Percentiles rank a stretch among this genome's conserved stretches.
These are phyloP conservation scores for Hanleya hanleyi DNA, from an alignment of 2,888 invertebrate species.

Conservation along the genomic window DNA sequence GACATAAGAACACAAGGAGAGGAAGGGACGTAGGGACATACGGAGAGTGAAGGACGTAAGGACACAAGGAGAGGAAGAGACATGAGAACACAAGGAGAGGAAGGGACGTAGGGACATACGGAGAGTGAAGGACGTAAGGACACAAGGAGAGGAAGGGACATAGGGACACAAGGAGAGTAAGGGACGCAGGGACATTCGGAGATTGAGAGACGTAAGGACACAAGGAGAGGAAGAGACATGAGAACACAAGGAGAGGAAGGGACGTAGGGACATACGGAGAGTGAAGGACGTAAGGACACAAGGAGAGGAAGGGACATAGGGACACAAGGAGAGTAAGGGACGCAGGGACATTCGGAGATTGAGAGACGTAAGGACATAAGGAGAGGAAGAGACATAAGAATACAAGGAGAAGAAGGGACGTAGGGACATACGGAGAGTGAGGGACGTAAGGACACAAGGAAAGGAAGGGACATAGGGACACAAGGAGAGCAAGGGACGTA, in stretches of 20 bases:
- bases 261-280: neutral
- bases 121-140: no score
- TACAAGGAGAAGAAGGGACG: neutral
- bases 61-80: neutral
- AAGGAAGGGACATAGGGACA: neutral
- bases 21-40: neutral
- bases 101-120: no score
- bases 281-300: neutral
- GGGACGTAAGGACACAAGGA: neutral
- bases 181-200: neutral
- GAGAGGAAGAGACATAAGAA: neutral
- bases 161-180: neutral
- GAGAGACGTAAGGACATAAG: neutral
- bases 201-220: slow-evolving; percentile 3
- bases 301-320: neutral
- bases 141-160: neutral
- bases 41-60: neutral
- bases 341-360: neutral
- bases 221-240: slow-evolving; percentile 5
- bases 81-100: neutral
- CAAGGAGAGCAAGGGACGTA: slow-evolving; percentile 8
- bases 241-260: slow-evolving; percentile 1
- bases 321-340: neutral
- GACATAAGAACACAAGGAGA: neutral
- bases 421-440: neutral